Evolutionary conservation across 2,797 vertebrate species (phyloP).

Genomic region (Scleropages formosus): DNA sequence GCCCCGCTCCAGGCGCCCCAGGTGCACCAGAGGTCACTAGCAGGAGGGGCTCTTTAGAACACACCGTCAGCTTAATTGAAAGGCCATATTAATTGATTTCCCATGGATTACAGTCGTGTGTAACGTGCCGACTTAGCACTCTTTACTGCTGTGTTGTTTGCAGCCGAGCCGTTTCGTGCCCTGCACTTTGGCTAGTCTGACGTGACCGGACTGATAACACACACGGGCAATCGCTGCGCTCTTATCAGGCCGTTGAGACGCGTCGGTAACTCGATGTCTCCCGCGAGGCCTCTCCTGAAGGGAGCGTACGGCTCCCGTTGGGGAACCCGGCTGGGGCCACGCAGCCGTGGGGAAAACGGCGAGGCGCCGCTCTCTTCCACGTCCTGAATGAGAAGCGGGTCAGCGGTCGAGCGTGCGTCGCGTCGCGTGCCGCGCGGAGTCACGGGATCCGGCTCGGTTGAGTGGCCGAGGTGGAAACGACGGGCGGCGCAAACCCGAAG

Average conservation of each 20-base stretch:
- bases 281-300: constrained; percentile 38
- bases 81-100: background rate
- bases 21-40: background rate
- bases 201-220: constrained; percentile 49
- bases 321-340: too few species aligned
- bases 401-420: too few species aligned
- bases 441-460: too few species aligned
- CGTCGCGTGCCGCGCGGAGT: too few species aligned
- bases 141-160: constrained; percentile 48
- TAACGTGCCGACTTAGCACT: background rate
- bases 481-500: too few species aligned
- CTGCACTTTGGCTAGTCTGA: constrained; percentile 55
- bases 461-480: too few species aligned
- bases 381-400: too few species aligned
- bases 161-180: constrained; percentile 45
- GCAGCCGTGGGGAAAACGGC: too few species aligned
- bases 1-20: background rate
- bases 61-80: background rate
- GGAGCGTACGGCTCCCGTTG: background rate
- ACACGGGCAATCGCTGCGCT: constrained; percentile 55
- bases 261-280: constrained; percentile 48
- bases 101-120: background rate
- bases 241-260: constrained; percentile 49
- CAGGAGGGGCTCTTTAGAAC: background rate
- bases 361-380: too few species aligned